phyloP scores from a whole-genome alignment of 2,113 vertebrate species.

The Oryzias celebensis region DNA sequence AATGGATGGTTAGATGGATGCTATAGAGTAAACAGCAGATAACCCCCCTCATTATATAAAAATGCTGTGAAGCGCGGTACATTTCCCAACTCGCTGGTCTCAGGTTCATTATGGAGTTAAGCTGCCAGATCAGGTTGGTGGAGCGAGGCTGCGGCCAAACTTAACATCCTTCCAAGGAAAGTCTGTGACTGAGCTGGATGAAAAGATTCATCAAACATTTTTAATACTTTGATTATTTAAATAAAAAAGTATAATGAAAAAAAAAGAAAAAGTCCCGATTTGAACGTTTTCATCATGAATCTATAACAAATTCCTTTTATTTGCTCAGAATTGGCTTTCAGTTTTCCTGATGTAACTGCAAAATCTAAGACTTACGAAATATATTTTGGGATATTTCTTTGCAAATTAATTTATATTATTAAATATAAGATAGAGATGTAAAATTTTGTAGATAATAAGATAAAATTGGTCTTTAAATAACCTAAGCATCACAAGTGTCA shows the following conservation, averaged over 20 bases:
- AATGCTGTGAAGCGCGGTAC: constrained; percentile 9
- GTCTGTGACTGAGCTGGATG: constrained; percentile 20
- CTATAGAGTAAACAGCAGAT: constrained; percentile 31
- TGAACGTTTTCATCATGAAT: too few relatives aligned
- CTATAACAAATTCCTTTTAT: too few relatives aligned
- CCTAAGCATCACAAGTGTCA: too few relatives aligned
- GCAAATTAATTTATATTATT: too few relatives aligned
- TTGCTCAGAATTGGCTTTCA: too few relatives aligned
- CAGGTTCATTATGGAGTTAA: constrained; percentile 54
- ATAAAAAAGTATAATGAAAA: constrained; percentile 3
- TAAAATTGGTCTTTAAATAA: too few relatives aligned
- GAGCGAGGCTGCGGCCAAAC: constrained; percentile 31
- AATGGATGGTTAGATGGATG: constrained; percentile 36
- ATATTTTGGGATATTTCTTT: too few relatives aligned
- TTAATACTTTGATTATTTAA: constrained; percentile 28
- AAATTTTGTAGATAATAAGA: too few relatives aligned
- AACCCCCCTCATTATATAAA: constrained; percentile 20
- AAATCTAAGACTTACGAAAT: too few relatives aligned
- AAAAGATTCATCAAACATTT: constrained; percentile 11
- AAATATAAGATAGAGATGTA: too few relatives aligned
- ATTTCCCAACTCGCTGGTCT: constrained; percentile 47
- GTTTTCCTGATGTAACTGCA: too few relatives aligned
- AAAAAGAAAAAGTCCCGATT: too few relatives aligned
- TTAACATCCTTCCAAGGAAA: constrained; percentile 42
- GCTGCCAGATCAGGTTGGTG: constrained; percentile 36